Base-by-base conservation (phyloP, 2,797 vertebrate species). In the Staurois parvus region DNA sequence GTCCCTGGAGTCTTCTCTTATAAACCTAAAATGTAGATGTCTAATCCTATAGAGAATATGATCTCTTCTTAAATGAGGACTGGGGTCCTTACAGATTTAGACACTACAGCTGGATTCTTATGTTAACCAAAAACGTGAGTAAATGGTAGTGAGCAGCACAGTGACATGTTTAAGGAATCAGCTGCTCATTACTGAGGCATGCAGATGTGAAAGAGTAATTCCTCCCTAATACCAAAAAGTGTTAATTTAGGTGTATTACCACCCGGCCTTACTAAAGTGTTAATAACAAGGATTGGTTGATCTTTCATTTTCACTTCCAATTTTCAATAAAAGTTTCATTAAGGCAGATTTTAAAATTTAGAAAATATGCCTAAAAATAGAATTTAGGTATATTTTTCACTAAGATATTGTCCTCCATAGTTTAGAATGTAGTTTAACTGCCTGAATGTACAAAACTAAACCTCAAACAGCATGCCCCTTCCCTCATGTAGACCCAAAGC, bases 21-120 rank as follows among this genome's bases (percentile, higher is more conserved):
- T 72, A 72, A 45, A 72, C 48, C 68, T 81, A 81, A 81, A 81
- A 81, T 81, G 79, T 72, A 56, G 48, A 80, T 70, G 79, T 59
- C 30, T 81, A 81, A 72, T 81, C 79, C 79, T 37, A 30, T 40
- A 62, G 79, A 81, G 79, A 81, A 81, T 45, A 37, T 68, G 30
- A 81, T 81, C 30, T 59, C 45, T 70, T 80, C 17, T 81, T 72
- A 81, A 72, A 72, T 81, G 4, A 81, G 72, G 48, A 21, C 24
- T 2, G 32, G 70, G 67, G 52, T 81, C 30, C 34, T 72, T 40
- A 81, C 45, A 81, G 32, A 59, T 48, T 81, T 72, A 81, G 68
- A 72, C 37, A 30, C 29, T 56, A 12, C 78, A 81, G 68, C 79
- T 72, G 79, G 30, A 72, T 28, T 52, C 48, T 34, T 37, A 26